These are phyloP conservation scores for Apogon hyalosoma DNA, from an alignment of 2,797 vertebrate species.

Conservation along the genomic window DNA sequence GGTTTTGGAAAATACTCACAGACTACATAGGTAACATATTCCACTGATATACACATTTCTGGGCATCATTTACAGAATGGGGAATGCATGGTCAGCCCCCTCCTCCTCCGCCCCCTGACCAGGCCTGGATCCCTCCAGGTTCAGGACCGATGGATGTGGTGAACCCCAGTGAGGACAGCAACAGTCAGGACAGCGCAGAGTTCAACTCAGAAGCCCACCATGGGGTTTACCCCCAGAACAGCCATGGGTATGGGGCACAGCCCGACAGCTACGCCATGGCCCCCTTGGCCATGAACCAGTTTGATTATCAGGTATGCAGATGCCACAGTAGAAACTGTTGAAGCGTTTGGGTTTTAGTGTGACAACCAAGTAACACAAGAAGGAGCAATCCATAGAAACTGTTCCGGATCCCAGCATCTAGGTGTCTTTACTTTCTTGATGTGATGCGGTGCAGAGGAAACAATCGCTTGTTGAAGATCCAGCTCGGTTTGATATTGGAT, in stretches of 20 bases:
- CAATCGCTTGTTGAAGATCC: constrained; percentile 71
- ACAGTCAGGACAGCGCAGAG: constrained; percentile 98
- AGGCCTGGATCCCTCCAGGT: constrained; percentile 94
- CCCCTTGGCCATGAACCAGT: constrained; percentile 96
- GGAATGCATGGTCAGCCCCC: constrained; percentile 94
- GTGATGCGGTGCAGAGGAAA: constrained; percentile 66
- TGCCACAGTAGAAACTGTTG: constrained; percentile 75
- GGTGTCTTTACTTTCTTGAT: constrained; percentile 71
- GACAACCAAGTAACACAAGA: constrained; percentile 73
- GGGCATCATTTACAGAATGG: constrained; percentile 88
- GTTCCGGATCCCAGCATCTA: constrained; percentile 67
- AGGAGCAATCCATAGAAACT: constrained; percentile 69
- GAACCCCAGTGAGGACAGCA: constrained; percentile 97
- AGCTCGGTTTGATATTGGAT: constrained; percentile 70
- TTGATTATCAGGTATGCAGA: constrained; percentile 99
- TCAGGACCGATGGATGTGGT: constrained; percentile 96
- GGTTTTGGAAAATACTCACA: too few relatives aligned
- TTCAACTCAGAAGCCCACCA: constrained; percentile 95
- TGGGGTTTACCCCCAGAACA: constrained; percentile 95
- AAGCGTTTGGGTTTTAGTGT: constrained; percentile 78
- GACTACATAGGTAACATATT: neutral
- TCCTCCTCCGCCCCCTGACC: constrained; percentile 90
- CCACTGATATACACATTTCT: constrained; percentile 2
- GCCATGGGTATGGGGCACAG: constrained; percentile 97
- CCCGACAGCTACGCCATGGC: constrained; percentile 97